These are phyloP conservation scores for Lasaia peninsularis DNA, from an alignment of 1,140 invertebrate species.

Conservation along the genomic window DNA sequence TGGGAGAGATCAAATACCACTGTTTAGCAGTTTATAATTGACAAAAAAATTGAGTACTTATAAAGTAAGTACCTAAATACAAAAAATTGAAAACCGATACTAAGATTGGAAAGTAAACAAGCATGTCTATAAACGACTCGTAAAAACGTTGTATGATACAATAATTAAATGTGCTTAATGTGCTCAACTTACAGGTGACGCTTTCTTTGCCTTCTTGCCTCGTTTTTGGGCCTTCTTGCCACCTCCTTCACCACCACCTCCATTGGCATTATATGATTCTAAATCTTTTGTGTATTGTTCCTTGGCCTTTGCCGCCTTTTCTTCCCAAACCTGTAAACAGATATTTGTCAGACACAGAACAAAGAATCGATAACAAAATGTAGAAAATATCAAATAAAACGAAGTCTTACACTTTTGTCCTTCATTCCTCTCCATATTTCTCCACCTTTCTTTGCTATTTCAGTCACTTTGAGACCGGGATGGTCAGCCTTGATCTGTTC, in stretches of 20 bases:
- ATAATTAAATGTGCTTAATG: neutral
- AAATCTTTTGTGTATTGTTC: conserved; percentile 91
- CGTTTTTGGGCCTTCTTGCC: conserved; percentile 75
- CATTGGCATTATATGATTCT: conserved; percentile 90
- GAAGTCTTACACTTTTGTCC: conserved; percentile 85
- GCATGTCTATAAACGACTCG: no score
- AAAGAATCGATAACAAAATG: conserved; percentile 18
- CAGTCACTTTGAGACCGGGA: conserved; percentile 88
- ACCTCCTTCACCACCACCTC: conserved; percentile 77
- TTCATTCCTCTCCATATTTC: conserved; percentile 90
- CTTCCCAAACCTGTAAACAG: conserved; percentile 88
- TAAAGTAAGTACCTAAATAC: no score
- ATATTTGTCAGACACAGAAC: conserved; percentile 12
- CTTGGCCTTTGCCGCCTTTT: conserved; percentile 89
- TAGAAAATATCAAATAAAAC: conserved; percentile 15
- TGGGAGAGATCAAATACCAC: no score
- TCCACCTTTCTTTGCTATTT: conserved; percentile 91
- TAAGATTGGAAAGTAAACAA: no score
- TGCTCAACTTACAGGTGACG: conserved; percentile 58
- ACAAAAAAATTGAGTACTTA: no score
- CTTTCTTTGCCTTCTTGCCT: conserved; percentile 76
- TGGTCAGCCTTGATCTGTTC: conserved; percentile 88
- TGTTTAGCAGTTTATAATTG: no score
- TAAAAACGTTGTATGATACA: neutral
- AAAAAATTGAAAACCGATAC: no score